Base-by-base conservation (phyloP, 2,888 invertebrate species). In the Omphaloscelis lunosa region DNA sequence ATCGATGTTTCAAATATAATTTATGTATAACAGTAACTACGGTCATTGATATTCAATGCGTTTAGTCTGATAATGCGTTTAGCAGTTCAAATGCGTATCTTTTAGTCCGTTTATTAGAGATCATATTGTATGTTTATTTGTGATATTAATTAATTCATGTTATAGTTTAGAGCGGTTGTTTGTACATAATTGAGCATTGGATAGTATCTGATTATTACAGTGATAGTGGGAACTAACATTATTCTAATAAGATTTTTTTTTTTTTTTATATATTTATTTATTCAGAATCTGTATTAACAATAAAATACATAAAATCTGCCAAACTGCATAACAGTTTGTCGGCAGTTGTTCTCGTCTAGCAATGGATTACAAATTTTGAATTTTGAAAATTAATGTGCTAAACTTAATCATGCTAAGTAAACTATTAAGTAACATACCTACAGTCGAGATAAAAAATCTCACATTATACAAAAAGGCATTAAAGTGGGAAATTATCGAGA, bases 1-100 rank as follows among this genome's bases (percentile, higher is more conserved):
- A 82, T 80, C 75, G 80, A 72, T 80, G 75, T 82, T 88, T 83
- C 73, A 79, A 82, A 86, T 83, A 78, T 79, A 79, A 88, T 86
- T 86, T 84, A 88, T 86, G 82, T 75, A 70, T 71, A 69, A 67
- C 56, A 73, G 65, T 77, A 77, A 65, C 73, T 63, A 68, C 17
- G 61, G 41, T 53, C 62, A 77, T 75, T 82, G 80, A 77, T 86
- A 85, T 86, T 85, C 78, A 83, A 85, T 83, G 83, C 71, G 63
- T 73, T 85, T 85, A 81, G 76, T 66, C 75, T 27, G 63, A 79
- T 81, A 86, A 85, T 85, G 77, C 65, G 83, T 81, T 82, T 84
- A 72, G 63, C 61, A 41, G 66, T 80, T 73, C 58, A 75, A 83
- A 79, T 59, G 29, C 58, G 45, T 70, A 81, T 80, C 82, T 84